A percentile compares a stretch with the other conserved stretches of the same genome.
These are phyloP conservation scores for Glaucopsyche alexis DNA, from an alignment of 2,888 invertebrate genomes.

Conservation along the genomic window DNA sequence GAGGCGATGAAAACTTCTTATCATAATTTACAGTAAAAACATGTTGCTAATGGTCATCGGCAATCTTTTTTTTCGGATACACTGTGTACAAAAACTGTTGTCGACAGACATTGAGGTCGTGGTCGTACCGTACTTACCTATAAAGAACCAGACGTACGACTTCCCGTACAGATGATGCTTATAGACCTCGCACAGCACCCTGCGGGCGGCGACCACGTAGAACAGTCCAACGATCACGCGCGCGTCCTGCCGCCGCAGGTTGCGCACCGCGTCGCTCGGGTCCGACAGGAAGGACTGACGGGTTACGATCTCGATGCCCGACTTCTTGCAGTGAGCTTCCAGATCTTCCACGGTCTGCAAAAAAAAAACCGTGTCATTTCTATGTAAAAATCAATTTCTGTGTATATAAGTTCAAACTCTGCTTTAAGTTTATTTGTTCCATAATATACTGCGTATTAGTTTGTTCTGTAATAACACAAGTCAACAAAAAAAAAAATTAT, in stretches of 20 bases:
- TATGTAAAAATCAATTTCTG: background rate
- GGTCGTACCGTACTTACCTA: slow-evolving; percentile 82
- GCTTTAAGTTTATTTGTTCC: background rate
- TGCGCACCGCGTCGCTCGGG: slow-evolving; percentile 97
- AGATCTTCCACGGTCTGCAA: slow-evolving; percentile 97
- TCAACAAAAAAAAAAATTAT: too few species aligned
- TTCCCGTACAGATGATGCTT: slow-evolving; percentile 96
- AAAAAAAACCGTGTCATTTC: slow-evolving; percentile 36
- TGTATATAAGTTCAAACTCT: too few species aligned
- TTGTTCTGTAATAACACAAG: too few species aligned
- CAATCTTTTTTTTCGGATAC: too few species aligned
- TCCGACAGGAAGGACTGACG: slow-evolving; percentile 98
- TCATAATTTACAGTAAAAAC: too few species aligned
- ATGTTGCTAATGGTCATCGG: too few species aligned
- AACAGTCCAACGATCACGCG: slow-evolving; percentile 98
- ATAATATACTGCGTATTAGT: too few species aligned
- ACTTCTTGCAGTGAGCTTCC: slow-evolving; percentile 94
- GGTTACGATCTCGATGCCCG: slow-evolving; percentile 96
- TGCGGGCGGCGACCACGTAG: slow-evolving; percentile 97
- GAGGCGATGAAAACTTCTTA: too few species aligned
- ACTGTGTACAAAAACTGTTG: too few species aligned
- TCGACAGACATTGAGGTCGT: too few species aligned
- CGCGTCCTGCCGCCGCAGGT: slow-evolving; percentile 96
- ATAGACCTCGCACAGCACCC: slow-evolving; percentile 98
- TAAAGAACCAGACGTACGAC: slow-evolving; percentile 99